These are phyloP conservation scores for Leptinotarsa peninsularis DNA, from an alignment of 2,888 invertebrate species.

Conservation along the genomic window DNA sequence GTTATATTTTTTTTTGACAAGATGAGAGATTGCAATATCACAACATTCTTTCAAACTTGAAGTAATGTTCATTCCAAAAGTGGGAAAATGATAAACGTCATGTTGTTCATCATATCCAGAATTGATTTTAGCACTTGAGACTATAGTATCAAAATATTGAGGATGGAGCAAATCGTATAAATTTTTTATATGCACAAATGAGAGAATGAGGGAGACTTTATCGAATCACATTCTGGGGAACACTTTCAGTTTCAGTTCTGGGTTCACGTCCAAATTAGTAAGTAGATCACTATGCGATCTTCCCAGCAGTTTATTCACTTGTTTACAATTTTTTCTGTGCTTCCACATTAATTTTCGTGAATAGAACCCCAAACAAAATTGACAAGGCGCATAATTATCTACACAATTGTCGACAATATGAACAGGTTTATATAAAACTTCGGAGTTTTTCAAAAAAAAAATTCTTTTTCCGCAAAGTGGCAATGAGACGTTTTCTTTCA, in stretches of 20 bases:
- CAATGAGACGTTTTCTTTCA: background rate
- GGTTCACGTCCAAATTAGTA: background rate
- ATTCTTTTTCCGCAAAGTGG: background rate
- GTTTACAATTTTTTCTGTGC: background rate
- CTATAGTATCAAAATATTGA: background rate
- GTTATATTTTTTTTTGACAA: constrained; percentile 22
- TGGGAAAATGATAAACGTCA: constrained; percentile 1
- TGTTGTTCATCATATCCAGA: background rate
- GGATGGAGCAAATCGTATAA: constrained; percentile 2
- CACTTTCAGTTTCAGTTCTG: constrained; percentile 8
- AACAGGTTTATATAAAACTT: background rate
- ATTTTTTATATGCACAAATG: constrained; percentile 15
- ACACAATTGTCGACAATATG: background rate
- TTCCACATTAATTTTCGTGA: background rate
- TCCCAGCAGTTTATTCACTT: background rate
- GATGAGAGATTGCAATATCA: constrained; percentile 28
- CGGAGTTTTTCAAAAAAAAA: background rate
- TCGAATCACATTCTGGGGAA: constrained; percentile 39
- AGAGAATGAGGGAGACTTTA: constrained; percentile 28
- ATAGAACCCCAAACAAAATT: background rate
- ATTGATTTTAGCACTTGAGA: background rate
- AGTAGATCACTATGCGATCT: background rate
- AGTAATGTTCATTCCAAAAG: constrained; percentile 6
- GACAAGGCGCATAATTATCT: background rate
- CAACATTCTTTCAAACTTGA: constrained; percentile 23